Conservation (phyloP, 1,140 invertebrate genomes). For the Leptopilina clavipes region DNA sequence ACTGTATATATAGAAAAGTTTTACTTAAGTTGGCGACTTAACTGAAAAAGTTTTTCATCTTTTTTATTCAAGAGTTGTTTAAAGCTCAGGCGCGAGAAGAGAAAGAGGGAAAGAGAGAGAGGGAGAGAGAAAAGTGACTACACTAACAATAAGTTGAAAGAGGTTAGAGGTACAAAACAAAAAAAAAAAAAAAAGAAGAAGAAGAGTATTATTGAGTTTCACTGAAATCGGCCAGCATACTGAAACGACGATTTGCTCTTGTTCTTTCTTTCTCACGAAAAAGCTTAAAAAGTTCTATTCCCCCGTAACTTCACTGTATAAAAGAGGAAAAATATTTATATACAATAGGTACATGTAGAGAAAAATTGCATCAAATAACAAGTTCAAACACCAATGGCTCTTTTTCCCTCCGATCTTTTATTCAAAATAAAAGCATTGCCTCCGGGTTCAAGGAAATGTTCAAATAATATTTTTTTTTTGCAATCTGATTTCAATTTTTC, state of each 20-base stretch:
- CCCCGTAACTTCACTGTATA: neutral
- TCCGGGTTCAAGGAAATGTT: neutral
- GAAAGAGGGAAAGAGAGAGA: neutral
- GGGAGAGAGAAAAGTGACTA: constrained; percentile 1
- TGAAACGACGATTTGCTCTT: constrained; percentile 32
- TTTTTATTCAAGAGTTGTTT: constrained; percentile 41
- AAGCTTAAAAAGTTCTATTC: constrained; percentile 1
- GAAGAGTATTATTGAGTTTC: constrained; percentile 41
- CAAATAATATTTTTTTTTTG: neutral
- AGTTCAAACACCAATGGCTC: constrained; percentile 17
- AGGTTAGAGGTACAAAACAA: neutral
- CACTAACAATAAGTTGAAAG: constrained; percentile 19
- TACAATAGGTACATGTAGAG: neutral
- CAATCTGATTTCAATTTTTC: neutral
- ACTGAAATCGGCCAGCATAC: constrained; percentile 30
- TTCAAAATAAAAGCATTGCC: constrained; percentile 23
- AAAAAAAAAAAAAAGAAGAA: neutral
- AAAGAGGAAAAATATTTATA: constrained; percentile 15
- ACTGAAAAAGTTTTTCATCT: constrained; percentile 37
- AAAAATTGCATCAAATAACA: constrained; percentile 30
- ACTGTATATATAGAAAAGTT: neutral
- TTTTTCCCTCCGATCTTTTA: constrained; percentile 10
- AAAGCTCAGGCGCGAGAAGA: constrained; percentile 28
- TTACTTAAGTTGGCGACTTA: constrained; percentile 26
- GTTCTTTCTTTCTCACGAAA: constrained; percentile 21